Evolutionary conservation across 53 echinoderm and acorn worm genomes (phyloP), one percentile per base, ranked within the genome.

Genomic region (Henricia sp.): DNA sequence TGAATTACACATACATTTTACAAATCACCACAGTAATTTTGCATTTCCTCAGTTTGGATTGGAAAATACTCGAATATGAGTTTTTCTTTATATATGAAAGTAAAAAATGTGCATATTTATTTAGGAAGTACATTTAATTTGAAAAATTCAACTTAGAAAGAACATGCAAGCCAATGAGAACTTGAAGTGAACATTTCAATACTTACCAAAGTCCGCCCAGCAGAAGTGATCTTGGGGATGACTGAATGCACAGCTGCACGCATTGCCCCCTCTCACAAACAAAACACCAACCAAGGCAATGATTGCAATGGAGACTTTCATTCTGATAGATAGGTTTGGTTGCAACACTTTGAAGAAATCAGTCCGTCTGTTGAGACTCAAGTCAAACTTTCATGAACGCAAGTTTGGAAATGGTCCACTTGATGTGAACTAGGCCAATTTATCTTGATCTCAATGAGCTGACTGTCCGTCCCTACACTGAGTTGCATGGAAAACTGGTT

Each of bases 201-300:
- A 82, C 89, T 92, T 33, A 94, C 95, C 95, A 62, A 87, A 94
- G 30, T 73, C 89, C 68, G 95, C 68, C 41, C 66, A 66, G 80
- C 95, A 94, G 84, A 71, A 94, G 51, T 94, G 89, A 23, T 83
- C 72, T 71, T 92, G 87, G 19, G 95, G 95, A 87, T 94, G 95
- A 24, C 83, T 56, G 17, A 68, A 87, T 38, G 70, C 80, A 68
- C 95, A 94, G 60, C 89, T 86, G 51, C 95, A 94, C 0, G 86
- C 83, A 4, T 68, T 55, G 42, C 68, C 50, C 60, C 67, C 83
- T 38, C 59, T 77, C 17, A 70, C 21, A 29, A 46, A 84, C 70
- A 87, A 38, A 39, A 87, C 66, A 28, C 72, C 88, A 4, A 88
- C 64, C 67, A 89, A 42, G 17, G 84, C 84, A 64, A 64, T 66